Evolutionary conservation across 2,888 invertebrate species (phyloP), one percentile per base, ranked within the genome.

Genomic region (Podotricha telesiphe): DNA sequence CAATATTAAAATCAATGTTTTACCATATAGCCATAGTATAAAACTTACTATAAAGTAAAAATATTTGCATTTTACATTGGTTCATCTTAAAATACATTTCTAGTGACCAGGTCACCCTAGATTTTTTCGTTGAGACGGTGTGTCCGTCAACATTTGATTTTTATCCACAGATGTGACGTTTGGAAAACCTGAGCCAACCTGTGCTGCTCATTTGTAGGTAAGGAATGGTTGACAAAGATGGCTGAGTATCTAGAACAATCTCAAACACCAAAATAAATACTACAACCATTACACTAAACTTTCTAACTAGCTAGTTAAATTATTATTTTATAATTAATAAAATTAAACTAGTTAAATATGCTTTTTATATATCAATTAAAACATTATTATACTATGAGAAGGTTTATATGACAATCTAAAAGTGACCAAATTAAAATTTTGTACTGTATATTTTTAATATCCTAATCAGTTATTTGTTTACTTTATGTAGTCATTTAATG

Each of bases 71-170:
- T n/a, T 28, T 17, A 59, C 10, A 42, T 59, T 59, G 10, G 42
- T 45, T 59, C 34, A 48, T 40, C 55, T 55, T 13, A 42, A 51
- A 64, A 61, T 56, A 45, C 51, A 48, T 40, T 64, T 34, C 22
- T 72, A 68, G 71, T 61, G 51, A 64, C 40, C 58, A 68, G 59
- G 58, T 66, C 63, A 68, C 47, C 66, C 63, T 71, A 69, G 68
- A 65, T 76, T 80, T 80, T 83, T 81, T 82, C 80, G 86, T 86
- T 88, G 87, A 89, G 93, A 88, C 91, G 92, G 93, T 90, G 86
- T 77, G 84, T 82, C 93, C 91, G 93, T 93, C 93, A 93, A 92
- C 82, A 79, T 92, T 92, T 91, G 89, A 80, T 91, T 93, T 92
- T 90, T 85, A 88, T 93, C 89, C 93, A 86, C 93, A 93, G 93